Conservation (phyloP, 2,797 vertebrate genomes). For the Coracias cyanogaster region DNA sequence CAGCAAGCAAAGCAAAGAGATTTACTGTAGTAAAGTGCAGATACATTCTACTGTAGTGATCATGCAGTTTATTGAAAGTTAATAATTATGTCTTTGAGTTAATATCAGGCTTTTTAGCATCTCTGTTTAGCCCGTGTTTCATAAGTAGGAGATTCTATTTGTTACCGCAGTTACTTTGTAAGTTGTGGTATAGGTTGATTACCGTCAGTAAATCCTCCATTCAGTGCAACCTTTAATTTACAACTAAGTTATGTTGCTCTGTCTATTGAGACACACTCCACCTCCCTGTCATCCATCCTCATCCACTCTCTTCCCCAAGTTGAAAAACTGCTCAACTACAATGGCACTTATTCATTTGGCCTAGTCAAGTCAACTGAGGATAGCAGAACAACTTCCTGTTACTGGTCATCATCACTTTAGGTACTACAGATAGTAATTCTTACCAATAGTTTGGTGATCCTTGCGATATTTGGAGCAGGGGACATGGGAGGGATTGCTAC, state of each 20-base stretch:
- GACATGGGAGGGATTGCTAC: neutral
- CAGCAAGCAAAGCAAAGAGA: neutral
- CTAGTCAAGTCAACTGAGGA: neutral
- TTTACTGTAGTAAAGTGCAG: neutral
- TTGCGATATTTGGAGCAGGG: neutral
- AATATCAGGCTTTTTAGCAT: neutral
- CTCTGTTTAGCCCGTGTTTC: neutral
- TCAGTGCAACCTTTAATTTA: neutral
- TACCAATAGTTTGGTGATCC: neutral
- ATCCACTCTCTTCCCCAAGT: rapidly evolving
- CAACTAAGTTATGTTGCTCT: neutral
- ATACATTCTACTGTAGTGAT: neutral
- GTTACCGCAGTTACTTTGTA: neutral
- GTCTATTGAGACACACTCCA: neutral
- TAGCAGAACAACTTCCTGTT: neutral
- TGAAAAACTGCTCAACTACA: neutral
- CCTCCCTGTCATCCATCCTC: no score
- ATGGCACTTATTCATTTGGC: neutral
- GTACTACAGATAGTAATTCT: neutral
- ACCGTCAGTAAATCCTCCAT: neutral
- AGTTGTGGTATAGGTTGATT: neutral
- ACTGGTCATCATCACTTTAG: neutral
- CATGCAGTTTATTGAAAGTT: neutral
- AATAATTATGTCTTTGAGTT: neutral
- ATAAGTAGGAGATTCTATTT: neutral